Percentiles rank a stretch among this genome's conserved stretches.
Conservation (phyloP, 92 coral and sea anemone genomes). For the Nematostella vectensis region DNA sequence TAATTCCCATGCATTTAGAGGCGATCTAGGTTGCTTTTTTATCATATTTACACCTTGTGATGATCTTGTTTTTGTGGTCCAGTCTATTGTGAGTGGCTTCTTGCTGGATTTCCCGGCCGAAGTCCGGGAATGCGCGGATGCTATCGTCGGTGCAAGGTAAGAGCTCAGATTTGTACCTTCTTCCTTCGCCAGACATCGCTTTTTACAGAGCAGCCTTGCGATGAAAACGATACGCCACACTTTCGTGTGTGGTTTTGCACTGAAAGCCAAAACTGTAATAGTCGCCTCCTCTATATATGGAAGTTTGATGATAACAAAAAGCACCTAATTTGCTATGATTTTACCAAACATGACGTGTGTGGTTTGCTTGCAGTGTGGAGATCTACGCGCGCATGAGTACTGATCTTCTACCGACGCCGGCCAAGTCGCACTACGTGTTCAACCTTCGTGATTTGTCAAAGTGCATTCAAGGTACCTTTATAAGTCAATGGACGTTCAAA, state of each 20-base stretch:
- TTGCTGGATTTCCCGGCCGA: constrained; percentile 84
- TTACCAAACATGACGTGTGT: background rate
- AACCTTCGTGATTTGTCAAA: constrained; percentile 95
- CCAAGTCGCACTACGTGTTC: constrained; percentile 96
- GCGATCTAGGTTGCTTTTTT: too few species aligned
- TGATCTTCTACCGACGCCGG: constrained; percentile 94
- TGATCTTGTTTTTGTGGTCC: too few species aligned
- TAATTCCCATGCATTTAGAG: too few species aligned
- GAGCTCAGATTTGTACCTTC: background rate
- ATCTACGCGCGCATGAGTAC: constrained; percentile 96
- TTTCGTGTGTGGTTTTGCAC: too few species aligned
- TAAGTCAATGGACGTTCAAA: background rate
- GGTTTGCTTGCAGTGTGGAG: constrained; percentile 59
- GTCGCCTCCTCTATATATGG: too few species aligned
- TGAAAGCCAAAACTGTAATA: too few species aligned
- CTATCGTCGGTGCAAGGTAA: constrained; percentile 93
- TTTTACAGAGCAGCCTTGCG: too few species aligned
- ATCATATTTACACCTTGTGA: too few species aligned
- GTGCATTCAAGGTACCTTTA: constrained; percentile 92
- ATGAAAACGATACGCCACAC: too few species aligned
- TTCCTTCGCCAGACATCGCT: too few species aligned
- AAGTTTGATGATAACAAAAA: too few species aligned
- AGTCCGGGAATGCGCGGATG: constrained; percentile 86
- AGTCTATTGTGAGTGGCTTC: constrained; percentile 94
- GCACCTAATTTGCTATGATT: background rate